Conservation (phyloP, 2,888 invertebrate genomes). For the Oscheius myriophilus region DNA sequence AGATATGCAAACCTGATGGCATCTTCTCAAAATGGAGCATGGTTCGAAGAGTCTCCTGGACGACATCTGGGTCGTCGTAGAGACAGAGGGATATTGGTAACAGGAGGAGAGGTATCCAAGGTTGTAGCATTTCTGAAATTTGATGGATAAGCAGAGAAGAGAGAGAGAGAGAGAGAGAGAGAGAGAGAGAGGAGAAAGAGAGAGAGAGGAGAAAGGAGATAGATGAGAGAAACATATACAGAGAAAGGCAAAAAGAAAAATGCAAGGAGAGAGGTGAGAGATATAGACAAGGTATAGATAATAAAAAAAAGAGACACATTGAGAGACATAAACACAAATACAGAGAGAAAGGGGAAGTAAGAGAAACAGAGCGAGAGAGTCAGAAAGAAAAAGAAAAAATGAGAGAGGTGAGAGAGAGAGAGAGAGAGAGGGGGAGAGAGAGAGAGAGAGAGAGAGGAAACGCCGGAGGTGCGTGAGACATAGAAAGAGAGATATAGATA, state of each 20-base stretch:
- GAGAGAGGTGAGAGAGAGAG: neutral
- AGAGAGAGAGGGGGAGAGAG: conserved; percentile 1
- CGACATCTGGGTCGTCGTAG: conserved; percentile 25
- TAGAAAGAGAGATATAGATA: neutral
- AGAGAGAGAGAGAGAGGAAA: neutral
- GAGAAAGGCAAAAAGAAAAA: too few species aligned
- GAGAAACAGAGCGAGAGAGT: neutral
- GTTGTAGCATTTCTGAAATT: conserved; percentile 12
- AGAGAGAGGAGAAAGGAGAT: neutral
- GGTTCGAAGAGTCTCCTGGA: conserved; percentile 29
- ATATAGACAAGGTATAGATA: too few species aligned
- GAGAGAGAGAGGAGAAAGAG: neutral
- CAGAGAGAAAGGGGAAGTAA: neutral
- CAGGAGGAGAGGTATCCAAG: conserved; percentile 1
- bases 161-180: neutral
- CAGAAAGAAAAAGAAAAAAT: conserved; percentile 5
- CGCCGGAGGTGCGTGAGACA: too few species aligned
- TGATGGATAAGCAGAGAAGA: conserved; percentile 5
- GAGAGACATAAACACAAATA: too few species aligned
- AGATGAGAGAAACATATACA: too few species aligned
- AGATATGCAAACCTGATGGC: conserved; percentile 19
- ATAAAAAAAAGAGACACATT: too few species aligned
- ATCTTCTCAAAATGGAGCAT: conserved; percentile 26
- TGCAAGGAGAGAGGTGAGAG: too few species aligned
- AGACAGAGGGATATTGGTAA: conserved; percentile 1